phyloP scores from a whole-genome alignment of 2,113 vertebrate species.

The Equus przewalskii region DNA sequence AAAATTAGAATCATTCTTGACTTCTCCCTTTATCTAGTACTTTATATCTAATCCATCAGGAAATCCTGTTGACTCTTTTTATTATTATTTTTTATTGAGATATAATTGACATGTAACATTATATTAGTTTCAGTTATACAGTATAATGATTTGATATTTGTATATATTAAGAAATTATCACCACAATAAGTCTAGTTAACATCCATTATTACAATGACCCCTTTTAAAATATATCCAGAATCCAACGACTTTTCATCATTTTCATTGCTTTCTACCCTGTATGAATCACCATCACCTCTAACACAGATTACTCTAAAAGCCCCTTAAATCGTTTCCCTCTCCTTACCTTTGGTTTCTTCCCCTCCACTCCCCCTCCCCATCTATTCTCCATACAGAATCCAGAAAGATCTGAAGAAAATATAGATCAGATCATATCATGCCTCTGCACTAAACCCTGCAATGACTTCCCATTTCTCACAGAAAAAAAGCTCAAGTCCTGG shows the following conservation, averaged over 20 bases:
- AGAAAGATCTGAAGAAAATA: neutral
- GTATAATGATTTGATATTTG: neutral
- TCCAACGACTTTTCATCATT: neutral
- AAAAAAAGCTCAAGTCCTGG: neutral
- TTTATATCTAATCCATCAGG: neutral
- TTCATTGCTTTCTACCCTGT: neutral
- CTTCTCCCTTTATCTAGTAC: neutral
- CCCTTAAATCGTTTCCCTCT: neutral
- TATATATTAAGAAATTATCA: neutral
- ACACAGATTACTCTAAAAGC: neutral
- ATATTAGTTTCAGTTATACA: neutral
- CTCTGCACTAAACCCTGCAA: neutral
- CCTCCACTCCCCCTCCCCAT: neutral
- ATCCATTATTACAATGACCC: neutral
- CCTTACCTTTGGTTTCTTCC: neutral
- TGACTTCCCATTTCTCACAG: neutral
- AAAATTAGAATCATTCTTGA: neutral
- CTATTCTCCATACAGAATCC: neutral
- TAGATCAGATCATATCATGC: neutral
- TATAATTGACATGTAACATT: neutral
- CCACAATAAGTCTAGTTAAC: neutral
- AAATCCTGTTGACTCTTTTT: neutral
- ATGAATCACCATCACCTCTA: neutral
- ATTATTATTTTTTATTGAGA: neutral
- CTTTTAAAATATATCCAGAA: neutral